Evolutionary conservation across 2,113 vertebrate species (phyloP).

Genomic region (Prochilodus magdalenae): DNA sequence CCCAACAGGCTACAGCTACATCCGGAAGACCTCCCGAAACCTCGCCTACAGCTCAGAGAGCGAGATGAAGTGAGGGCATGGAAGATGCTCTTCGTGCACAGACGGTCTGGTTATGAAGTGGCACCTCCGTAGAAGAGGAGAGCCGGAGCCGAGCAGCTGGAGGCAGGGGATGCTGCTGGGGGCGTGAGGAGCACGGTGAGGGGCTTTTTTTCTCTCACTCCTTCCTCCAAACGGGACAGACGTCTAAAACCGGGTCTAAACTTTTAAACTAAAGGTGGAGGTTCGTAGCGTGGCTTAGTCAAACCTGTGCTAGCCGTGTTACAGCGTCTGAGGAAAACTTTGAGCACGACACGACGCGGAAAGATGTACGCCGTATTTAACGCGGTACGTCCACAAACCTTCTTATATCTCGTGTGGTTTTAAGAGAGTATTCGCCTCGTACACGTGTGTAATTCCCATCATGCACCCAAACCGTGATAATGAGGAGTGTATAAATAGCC

Average conservation of each 20-base stretch:
- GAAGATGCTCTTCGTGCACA: not conserved
- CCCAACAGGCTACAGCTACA: not conserved
- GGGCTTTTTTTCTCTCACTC: constrained; percentile 40
- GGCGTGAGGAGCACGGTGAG: constrained; percentile 70
- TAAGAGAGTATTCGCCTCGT: not conserved
- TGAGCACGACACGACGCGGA: not conserved
- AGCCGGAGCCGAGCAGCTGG: constrained; percentile 56
- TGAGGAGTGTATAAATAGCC: not conserved
- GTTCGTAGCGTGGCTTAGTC: not conserved
- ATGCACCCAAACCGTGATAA: not conserved
- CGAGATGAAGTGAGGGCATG: not conserved
- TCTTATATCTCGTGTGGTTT: not conserved
- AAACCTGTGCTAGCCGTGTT: not conserved
- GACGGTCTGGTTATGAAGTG: constrained; percentile 59
- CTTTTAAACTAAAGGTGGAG: not conserved
- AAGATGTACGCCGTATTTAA: too few species aligned
- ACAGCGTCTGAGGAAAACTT: not conserved
- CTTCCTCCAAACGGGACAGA: not conserved
- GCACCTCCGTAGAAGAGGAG: constrained; percentile 63
- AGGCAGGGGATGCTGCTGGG: constrained; percentile 68
- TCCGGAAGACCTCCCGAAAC: not conserved
- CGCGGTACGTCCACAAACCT: too few species aligned
- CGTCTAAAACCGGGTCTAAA: not conserved
- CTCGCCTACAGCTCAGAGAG: not conserved
- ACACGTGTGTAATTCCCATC: not conserved